phyloP scores from a whole-genome alignment of 1,140 invertebrate genomes.

The Aphelinus atriplicis region DNA sequence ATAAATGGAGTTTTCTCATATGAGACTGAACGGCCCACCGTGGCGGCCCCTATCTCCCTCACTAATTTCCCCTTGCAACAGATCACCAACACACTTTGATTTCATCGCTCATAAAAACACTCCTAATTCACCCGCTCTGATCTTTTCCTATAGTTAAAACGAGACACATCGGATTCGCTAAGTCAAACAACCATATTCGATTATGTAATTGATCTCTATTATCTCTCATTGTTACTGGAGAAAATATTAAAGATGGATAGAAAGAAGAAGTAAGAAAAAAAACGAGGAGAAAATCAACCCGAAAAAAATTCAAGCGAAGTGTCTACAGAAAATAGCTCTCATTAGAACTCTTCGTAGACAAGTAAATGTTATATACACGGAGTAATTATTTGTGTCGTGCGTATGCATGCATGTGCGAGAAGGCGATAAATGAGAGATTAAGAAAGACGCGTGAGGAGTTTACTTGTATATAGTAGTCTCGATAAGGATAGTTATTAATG shows the following conservation, averaged over 20 bases:
- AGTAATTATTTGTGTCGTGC: slow-evolving; percentile 48
- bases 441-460: slow-evolving; percentile 40
- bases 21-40: slow-evolving; percentile 63
- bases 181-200: slow-evolving; percentile 27
- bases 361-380: slow-evolving; percentile 33
- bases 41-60: slow-evolving; percentile 44
- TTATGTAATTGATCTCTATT: slow-evolving; percentile 13
- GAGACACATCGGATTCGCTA: slow-evolving; percentile 26
- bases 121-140: neutral
- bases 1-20: slow-evolving; percentile 55
- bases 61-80: neutral
- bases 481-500: slow-evolving; percentile 39
- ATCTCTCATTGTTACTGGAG: slow-evolving; percentile 15
- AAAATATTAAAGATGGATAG: neutral
- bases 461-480: slow-evolving; percentile 51
- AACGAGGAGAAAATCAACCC: neutral
- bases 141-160: neutral
- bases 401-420: slow-evolving; percentile 44
- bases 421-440: neutral
- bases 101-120: neutral
- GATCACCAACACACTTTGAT: slow-evolving; percentile 5
- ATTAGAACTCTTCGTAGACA: slow-evolving; percentile 33
- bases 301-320: slow-evolving; percentile 44
- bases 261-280: slow-evolving; percentile 20
- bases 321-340: slow-evolving; percentile 41